A percentile compares a stretch with the other conserved stretches of the same genome.
phyloP scores from a whole-genome alignment of 2,113 vertebrate genomes.

The Sinocyclocheilus maitianheensis region DNA sequence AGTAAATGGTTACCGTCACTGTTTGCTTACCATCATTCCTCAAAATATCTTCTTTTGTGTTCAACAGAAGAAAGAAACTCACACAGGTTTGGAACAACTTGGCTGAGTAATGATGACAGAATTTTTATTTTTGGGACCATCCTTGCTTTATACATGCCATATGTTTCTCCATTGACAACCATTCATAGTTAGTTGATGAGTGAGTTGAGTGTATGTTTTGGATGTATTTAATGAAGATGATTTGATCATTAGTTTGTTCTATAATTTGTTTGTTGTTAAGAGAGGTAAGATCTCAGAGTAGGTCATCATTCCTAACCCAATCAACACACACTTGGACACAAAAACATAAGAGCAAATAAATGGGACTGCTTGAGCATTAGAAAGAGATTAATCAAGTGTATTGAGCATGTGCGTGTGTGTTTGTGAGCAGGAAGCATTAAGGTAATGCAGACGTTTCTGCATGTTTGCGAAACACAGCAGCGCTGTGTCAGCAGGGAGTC shows the following conservation, averaged over 20 bases:
- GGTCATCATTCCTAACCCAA: background rate
- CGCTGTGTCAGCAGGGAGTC: slow-evolving; percentile 33
- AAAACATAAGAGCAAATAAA: background rate
- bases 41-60: background rate
- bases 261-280: background rate
- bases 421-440: slow-evolving; percentile 4
- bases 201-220: background rate
- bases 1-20: background rate
- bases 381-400: background rate
- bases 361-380: background rate
- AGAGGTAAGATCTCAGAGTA: background rate
- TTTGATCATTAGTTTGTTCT: background rate
- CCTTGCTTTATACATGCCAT: background rate
- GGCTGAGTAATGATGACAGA: background rate
- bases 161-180: background rate
- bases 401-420: background rate
- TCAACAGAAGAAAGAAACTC: background rate
- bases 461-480: slow-evolving; percentile 32
- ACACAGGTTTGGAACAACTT: background rate
- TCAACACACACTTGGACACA: background rate
- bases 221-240: background rate
- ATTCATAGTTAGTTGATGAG: background rate
- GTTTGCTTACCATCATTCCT: background rate
- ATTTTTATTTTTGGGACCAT: background rate
- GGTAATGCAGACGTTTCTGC: slow-evolving; percentile 17